Evolutionary conservation across 2,888 invertebrate species (phyloP).

Genomic region (Taphrorychus bicolor): DNA sequence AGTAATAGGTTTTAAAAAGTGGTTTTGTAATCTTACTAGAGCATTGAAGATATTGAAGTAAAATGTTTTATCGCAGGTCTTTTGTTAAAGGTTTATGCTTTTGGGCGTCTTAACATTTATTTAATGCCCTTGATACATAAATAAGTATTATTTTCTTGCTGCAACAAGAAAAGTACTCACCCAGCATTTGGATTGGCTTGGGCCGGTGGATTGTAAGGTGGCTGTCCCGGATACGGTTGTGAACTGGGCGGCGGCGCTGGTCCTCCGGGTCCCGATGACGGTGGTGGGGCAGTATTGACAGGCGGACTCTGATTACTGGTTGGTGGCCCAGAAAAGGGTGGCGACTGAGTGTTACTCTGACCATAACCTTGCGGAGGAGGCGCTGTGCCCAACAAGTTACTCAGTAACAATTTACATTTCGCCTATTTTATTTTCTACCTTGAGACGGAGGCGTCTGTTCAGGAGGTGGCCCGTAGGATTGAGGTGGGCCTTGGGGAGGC

Average conservation of each 20-base stretch:
- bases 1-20: too few species aligned
- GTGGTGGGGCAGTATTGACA: slow-evolving; percentile 63
- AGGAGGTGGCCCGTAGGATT: slow-evolving; percentile 54
- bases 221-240: slow-evolving; percentile 64
- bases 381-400: slow-evolving; percentile 33
- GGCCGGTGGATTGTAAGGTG: slow-evolving; percentile 61
- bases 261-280: slow-evolving; percentile 41
- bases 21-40: too few species aligned
- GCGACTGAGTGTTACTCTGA: slow-evolving; percentile 64
- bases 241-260: slow-evolving; percentile 57
- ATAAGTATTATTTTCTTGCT: too few species aligned
- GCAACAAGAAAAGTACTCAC: slow-evolving; percentile 16
- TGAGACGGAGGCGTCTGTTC: slow-evolving; percentile 52
- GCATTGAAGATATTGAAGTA: too few species aligned
- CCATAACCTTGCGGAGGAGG: slow-evolving; percentile 57
- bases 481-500: slow-evolving; percentile 31
- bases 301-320: slow-evolving; percentile 60
- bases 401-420: not conserved
- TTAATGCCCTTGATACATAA: too few species aligned
- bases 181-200: slow-evolving; percentile 47
- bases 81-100: too few species aligned
- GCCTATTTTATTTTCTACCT: slow-evolving; percentile 41
- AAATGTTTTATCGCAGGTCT: too few species aligned
- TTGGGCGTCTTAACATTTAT: too few species aligned
- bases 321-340: slow-evolving; percentile 67